phyloP scores from a whole-genome alignment of 2,113 vertebrate species.

The Gnathonemus echidnorhynchus region DNA sequence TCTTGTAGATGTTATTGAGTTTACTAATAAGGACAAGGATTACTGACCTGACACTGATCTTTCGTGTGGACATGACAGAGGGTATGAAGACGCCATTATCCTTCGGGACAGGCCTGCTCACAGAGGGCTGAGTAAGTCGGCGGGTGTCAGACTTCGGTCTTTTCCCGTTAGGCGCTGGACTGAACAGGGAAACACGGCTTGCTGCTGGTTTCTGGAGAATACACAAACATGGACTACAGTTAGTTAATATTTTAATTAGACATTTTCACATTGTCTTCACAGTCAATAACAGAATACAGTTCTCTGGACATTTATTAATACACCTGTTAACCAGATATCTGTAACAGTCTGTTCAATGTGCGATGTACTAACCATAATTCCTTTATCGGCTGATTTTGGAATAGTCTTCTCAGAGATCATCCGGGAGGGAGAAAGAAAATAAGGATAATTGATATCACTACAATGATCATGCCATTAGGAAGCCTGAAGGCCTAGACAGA shows the following conservation, averaged over 20 bases:
- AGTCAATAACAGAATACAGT: neutral
- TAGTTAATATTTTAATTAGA: neutral
- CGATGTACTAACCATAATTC: constrained; percentile 40
- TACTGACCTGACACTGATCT: constrained; percentile 82
- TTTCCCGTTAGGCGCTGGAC: constrained; percentile 52
- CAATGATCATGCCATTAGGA: neutral
- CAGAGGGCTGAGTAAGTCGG: constrained; percentile 38
- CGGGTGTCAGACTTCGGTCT: constrained; percentile 31
- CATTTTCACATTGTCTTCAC: neutral
- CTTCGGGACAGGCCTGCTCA: constrained; percentile 42
- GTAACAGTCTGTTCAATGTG: neutral
- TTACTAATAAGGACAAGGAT: neutral
- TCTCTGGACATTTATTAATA: neutral
- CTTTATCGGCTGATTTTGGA: constrained; percentile 34
- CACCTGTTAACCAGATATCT: neutral
- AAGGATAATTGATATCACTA: neutral
- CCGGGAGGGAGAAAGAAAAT: constrained; percentile 34
- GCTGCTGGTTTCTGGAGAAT: constrained; percentile 46
- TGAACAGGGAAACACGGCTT: constrained; percentile 53
- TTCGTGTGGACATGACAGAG: constrained; percentile 64
- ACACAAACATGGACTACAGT: neutral
- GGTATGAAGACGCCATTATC: constrained; percentile 55
- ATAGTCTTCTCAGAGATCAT: constrained; percentile 43
- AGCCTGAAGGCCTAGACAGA: neutral
- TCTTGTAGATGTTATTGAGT: neutral